Base-by-base conservation (phyloP, 2,888 invertebrate genomes). In the Drosophila mimica region DNA sequence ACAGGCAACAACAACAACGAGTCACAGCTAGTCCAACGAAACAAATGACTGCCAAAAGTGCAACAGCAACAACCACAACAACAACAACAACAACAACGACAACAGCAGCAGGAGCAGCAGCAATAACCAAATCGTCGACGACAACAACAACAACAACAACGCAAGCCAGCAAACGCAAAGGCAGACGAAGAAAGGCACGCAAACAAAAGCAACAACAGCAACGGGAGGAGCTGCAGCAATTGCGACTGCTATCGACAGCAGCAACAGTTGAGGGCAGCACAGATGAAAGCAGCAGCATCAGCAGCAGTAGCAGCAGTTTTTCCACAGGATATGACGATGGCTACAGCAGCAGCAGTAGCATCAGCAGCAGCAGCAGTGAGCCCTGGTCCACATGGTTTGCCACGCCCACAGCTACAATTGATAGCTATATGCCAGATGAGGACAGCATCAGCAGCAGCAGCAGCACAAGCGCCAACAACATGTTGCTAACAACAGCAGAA, bases 141-240 rank as follows among this genome's bases (percentile, higher is more conserved):
- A 46, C 46, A 46, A 15, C 20, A 46, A 46, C 52, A 53, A 33
- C 31, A 71, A 83, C 89, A 66, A 84, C 90, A 66, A 83, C 89
- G 38, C 68, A 83, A 66, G 82, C 89, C 71, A 89, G 76, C 71
- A 91, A 91, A 63, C 91, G 90, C 56, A 92, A 92, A 71, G 90
- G 90, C 17, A 84, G 91, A 72, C 89, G 92, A 89, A 92, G 91
- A 92, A 91, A 91, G 76, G 69, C 30, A 9, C 81, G 79, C 36
- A 67, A 71, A 53, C 77, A 77, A 52, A 78, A 78, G 34, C 76
- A 72, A n/a, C 69, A 70, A 25, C 70, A 54, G 7, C 72, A 61
- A 17, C 62, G 57, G 28, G 34, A 59, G 28, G 34, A 66, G 25
- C 46, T 61, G 54, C 70, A 71, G 48, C 60, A 67, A 57, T 56